These are phyloP conservation scores for Mus minutoides DNA, from an alignment of 2,797 vertebrate genomes.

Conservation along the genomic window DNA sequence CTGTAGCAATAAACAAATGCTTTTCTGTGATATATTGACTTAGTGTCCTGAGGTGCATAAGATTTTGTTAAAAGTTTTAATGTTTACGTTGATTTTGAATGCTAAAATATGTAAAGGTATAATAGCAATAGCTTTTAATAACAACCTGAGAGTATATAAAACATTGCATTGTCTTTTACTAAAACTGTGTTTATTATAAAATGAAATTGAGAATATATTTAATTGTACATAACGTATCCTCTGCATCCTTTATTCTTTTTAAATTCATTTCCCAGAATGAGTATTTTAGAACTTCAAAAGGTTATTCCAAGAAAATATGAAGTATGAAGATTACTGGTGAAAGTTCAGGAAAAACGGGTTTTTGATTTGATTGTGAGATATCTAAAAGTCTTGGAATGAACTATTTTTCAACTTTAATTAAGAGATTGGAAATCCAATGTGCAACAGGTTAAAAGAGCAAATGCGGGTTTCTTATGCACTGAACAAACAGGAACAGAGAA, in stretches of 20 bases:
- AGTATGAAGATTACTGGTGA: background rate
- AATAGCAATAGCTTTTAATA: background rate
- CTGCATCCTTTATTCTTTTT: background rate
- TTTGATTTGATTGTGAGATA: conserved; percentile 56
- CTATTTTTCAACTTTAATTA: conserved; percentile 4
- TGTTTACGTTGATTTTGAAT: background rate
- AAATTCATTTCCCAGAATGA: conserved; percentile 1
- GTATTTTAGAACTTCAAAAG: conserved; percentile 58
- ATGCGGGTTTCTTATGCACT: background rate
- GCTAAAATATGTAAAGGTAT: background rate
- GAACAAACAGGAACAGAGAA: background rate
- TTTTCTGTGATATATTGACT: background rate
- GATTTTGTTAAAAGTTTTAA: background rate
- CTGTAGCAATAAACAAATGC: background rate
- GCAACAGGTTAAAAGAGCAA: background rate
- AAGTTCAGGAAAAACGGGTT: background rate
- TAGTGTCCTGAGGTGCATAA: background rate
- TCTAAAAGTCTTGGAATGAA: background rate
- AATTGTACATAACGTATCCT: background rate
- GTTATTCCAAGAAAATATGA: conserved; percentile 44
- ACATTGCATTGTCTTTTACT: background rate
- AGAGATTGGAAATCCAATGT: conserved; percentile 10
- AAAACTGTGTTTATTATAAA: conserved; percentile 23
- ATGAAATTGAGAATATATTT: background rate
- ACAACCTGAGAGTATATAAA: background rate